A percentile compares a stretch with the other conserved stretches of the same genome.
phyloP scores from a whole-genome alignment of 1,140 invertebrate species.

The Drosophila ogumai region DNA sequence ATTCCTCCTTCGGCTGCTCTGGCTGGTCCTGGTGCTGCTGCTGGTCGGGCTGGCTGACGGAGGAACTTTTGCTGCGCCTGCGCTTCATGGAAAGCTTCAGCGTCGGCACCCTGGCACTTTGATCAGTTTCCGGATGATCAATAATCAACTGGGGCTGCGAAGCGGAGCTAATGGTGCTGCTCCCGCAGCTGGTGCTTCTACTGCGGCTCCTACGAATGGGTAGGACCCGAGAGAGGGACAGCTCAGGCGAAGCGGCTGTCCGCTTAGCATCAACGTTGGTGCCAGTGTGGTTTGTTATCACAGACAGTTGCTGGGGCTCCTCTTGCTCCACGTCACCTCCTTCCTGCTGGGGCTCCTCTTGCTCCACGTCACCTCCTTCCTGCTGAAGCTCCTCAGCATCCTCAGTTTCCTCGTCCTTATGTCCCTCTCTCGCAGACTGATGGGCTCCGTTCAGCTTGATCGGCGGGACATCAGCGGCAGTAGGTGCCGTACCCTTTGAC shows the following conservation, averaged over 20 bases:
- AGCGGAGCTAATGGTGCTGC: slow-evolving; percentile 63
- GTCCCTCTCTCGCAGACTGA: slow-evolving; percentile 1
- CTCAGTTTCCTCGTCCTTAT: background rate
- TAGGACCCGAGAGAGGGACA: slow-evolving; percentile 16
- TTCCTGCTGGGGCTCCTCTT: slow-evolving; percentile 15
- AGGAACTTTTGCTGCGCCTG: slow-evolving; percentile 51
- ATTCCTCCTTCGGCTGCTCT: slow-evolving; percentile 3
- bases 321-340: slow-evolving; percentile 5
- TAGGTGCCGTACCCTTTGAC: background rate
- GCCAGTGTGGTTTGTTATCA: slow-evolving; percentile 59
- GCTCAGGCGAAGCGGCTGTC: background rate
- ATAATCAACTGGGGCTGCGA: slow-evolving; percentile 71
- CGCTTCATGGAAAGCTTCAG: slow-evolving; percentile 25
- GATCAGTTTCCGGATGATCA: slow-evolving; percentile 71
- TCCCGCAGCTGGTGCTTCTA: slow-evolving; percentile 35
- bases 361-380: background rate
- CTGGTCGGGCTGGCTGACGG: slow-evolving; percentile 14
- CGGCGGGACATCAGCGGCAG: background rate
- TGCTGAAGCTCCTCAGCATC: slow-evolving; percentile 1
- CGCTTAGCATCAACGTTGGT: slow-evolving; percentile 15
- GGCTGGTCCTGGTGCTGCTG: background rate
- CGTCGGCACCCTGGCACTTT: slow-evolving; percentile 30
- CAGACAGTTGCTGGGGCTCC: slow-evolving; percentile 50
- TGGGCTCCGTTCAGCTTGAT: slow-evolving; percentile 64
- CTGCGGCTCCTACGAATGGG: slow-evolving; percentile 25